phyloP scores from a whole-genome alignment of 2,113 vertebrate genomes.

The Oostethus manadensis region DNA sequence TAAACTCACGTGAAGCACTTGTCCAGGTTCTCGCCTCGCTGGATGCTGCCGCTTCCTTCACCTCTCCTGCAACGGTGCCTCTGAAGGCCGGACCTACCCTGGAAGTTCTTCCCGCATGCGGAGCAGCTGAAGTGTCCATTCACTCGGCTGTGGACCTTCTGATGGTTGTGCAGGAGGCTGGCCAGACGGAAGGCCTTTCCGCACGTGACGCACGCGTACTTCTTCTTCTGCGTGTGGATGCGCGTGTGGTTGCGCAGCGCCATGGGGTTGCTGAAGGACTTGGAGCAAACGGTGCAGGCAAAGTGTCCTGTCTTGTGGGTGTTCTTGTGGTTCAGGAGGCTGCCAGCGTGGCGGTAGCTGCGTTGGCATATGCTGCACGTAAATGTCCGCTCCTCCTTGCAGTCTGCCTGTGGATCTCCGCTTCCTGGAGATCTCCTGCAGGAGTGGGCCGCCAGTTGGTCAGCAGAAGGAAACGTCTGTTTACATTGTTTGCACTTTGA shows the following conservation, averaged over 20 bases:
- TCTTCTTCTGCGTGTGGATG: conserved; percentile 76
- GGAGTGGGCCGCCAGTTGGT: conserved; percentile 53
- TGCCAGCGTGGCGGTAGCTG: conserved; percentile 73
- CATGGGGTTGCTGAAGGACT: conserved; percentile 75
- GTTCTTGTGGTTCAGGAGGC: conserved; percentile 74
- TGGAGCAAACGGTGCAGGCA: conserved; percentile 75
- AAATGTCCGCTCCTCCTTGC: conserved; percentile 66
- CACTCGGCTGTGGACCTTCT: conserved; percentile 68
- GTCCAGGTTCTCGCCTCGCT: conserved; percentile 53
- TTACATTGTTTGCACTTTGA: conserved; percentile 61
- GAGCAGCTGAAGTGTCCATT: conserved; percentile 71
- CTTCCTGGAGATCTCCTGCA: conserved; percentile 35
- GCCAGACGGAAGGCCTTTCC: conserved; percentile 77
- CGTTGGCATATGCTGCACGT: conserved; percentile 73
- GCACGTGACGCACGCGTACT: conserved; percentile 72
- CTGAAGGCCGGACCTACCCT: conserved; percentile 65
- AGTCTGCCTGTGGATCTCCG: conserved; percentile 3
- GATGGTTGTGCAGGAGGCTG: conserved; percentile 76
- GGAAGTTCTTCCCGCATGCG: conserved; percentile 76
- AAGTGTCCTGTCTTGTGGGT: conserved; percentile 74
- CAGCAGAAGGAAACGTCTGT: conserved; percentile 46
- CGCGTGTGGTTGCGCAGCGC: conserved; percentile 73
- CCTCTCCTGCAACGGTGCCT: conserved; percentile 67
- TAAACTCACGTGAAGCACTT: conserved; percentile 71
- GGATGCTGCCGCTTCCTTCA: conserved; percentile 35